A percentile compares a stretch with the other conserved stretches of the same genome.
phyloP scores from a whole-genome alignment of 1,140 invertebrate genomes.

The Harpegnathos saltator region DNA sequence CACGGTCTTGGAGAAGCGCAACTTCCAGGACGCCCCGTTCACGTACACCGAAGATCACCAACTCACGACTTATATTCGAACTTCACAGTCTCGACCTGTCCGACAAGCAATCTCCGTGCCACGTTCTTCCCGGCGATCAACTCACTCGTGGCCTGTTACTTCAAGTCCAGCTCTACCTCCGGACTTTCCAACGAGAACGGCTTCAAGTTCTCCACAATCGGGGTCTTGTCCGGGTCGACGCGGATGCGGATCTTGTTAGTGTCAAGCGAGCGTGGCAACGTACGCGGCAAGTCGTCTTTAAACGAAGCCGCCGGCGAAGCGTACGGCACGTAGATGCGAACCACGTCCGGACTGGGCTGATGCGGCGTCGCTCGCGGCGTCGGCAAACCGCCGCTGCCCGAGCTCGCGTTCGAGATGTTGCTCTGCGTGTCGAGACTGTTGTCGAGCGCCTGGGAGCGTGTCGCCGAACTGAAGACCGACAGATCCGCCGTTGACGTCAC shows the following conservation, averaged over 20 bases:
- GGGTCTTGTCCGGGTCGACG: conserved; percentile 89
- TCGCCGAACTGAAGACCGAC: conserved; percentile 91
- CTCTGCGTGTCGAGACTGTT: conserved; percentile 92
- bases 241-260: conserved; percentile 89
- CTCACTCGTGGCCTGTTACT: conserved; percentile 76
- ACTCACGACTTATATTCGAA: background rate
- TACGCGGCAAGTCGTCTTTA: conserved; percentile 86
- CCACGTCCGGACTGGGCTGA: conserved; percentile 89
- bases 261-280: conserved; percentile 85
- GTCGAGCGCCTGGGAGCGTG: conserved; percentile 90
- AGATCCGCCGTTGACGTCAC: conserved; percentile 93
- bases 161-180: conserved; percentile 85
- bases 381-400: conserved; percentile 88
- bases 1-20: background rate
- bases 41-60: conserved; percentile 5
- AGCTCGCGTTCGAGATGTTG: conserved; percentile 89
- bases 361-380: conserved; percentile 89
- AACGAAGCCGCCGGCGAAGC: conserved; percentile 86
- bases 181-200: conserved; percentile 87
- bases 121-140: background rate
- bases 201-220: conserved; percentile 89
- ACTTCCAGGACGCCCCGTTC: conserved; percentile 20
- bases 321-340: conserved; percentile 92
- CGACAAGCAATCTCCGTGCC: conserved; percentile 26
- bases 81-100: conserved; percentile 27